Base-by-base conservation (phyloP, 1,140 invertebrate species). In the Asbolus verrucosus region DNA sequence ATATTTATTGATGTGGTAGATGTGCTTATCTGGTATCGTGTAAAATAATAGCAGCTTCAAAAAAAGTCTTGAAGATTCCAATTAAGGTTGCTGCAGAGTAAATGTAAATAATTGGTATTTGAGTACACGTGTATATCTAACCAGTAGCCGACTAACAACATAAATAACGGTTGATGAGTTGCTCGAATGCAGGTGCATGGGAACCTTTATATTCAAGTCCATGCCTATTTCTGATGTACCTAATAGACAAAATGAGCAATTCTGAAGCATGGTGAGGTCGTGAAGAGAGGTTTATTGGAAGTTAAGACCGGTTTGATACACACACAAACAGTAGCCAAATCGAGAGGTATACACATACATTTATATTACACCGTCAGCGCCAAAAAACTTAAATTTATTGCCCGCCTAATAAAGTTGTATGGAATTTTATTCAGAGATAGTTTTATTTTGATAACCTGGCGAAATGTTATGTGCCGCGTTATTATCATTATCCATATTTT, bases 341-440 rank as follows among this genome's bases (percentile, higher is more conserved):
- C 69, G 46, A 61, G 63, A 70, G 70, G 50, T 69, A 54, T 54
- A 54, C 41, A 67, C 67, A 65, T 65, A 41, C 68, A 70, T 73
- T 73, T 73, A 70, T 70, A 73, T 70, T 73, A 70, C 21, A 60
- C 71, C 21, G 60, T n/a, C 38, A 39, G 38, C 19, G 50, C 70
- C 65, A 67, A 60, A 70, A 72, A 66, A 65, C 71, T 38, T 39
- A 54, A 60, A 73, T 73, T 73, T 73, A 73, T 70, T 63, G 68
- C 62, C 43, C 16, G 18, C 59, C 71, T 73, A 73, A 73, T 70
- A 70, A 73, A 73, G 71, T 70, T 73, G 68, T 73, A 73, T 30
- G 62, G 41, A 66, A 66, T 73, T 73, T 70, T 70, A 67, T 73
- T 67, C 14, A 8, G 63, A 73, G 71, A 73, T 73, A 73, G 70